Conservation (phyloP, 2,888 invertebrate genomes). For the Gerosis bhagava region DNA sequence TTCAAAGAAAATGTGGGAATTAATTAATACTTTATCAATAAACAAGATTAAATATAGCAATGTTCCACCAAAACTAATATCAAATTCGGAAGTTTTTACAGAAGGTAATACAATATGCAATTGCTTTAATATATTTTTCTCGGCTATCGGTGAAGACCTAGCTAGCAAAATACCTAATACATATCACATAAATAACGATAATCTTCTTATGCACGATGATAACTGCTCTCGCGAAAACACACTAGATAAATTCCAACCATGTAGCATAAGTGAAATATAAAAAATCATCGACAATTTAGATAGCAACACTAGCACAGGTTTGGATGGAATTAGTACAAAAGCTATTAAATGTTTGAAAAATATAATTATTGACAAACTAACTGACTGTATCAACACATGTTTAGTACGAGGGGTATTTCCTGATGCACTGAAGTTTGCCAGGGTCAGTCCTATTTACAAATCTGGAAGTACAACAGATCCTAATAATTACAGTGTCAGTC, state of each 20-base stretch:
- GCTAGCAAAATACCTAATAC: conserved; percentile 26
- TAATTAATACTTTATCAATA: too few relatives aligned
- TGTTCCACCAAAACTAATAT: conserved; percentile 24
- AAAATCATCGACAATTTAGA: conserved; percentile 24
- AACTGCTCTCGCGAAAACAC: neutral
- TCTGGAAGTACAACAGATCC: conserved; percentile 16
- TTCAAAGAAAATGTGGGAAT: too few relatives aligned
- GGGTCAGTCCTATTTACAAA: conserved; percentile 24
- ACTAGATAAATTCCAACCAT: neutral
- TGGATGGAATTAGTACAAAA: conserved; percentile 25
- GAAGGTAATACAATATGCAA: conserved; percentile 27
- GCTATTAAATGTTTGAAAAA: conserved; percentile 45
- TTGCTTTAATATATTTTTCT: conserved; percentile 28
- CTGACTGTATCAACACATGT: conserved; percentile 21
- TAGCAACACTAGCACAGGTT: conserved; percentile 17
- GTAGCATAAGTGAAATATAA: conserved; percentile 4
- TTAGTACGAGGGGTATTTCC: conserved; percentile 22
- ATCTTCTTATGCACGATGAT: neutral
- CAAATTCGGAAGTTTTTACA: conserved; percentile 3
- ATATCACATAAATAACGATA: conserved; percentile 14
- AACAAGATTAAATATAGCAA: too few relatives aligned
- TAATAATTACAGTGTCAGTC: conserved; percentile 26
- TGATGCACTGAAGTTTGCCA: conserved; percentile 23
- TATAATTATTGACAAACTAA: conserved; percentile 7
- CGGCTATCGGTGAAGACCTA: conserved; percentile 23